Evolutionary conservation across 2,888 invertebrate genomes (phyloP), one percentile per base, ranked within the genome.

Genomic region (Ryuthela nishihirai): DNA sequence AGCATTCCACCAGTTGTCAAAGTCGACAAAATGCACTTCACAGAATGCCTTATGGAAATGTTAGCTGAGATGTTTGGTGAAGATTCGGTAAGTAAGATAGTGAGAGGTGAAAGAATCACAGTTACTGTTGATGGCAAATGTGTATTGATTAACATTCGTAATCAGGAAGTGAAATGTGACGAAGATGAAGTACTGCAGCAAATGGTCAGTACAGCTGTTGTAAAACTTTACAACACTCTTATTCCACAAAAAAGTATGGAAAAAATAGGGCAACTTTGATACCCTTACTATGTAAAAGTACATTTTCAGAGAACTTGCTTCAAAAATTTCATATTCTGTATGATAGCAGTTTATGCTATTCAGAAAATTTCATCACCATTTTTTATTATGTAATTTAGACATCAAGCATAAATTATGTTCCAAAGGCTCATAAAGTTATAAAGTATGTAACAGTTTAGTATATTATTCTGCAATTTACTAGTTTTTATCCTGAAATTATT

Each of bases 1-100:
- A 50, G 52, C 4, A 26, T 66, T 20, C 64, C 64, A n/a, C 38
- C 52, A 12, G 79, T 81, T 1, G 80, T 81, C 26, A 89, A 89
- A 72, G 84, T 92, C 47, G 93, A 94, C 75, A 78, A 87, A 38
- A 88, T 88, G 80, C 94, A 94, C 75, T 94, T 93, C 72, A 90
- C 84, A 81, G 90, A 90, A 74, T 91, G 90, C 70, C 80, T 90
- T 24, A 85, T 91, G 65, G 91, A 91, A 75, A 88, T 89, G 83
- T 75, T 92, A 23, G 85, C 87, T 70, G 95, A 97, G 71, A 95
- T 97, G 86, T 97, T 94, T 77, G 97, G 97, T 0, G 88, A 91
- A 68, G 89, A 87, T 68, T 85, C 92, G 0, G 89, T 95, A 38
- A 91, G 91, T 9, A 94, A 94, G 77, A 85, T 93, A 72, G 90